Evolutionary conservation across 2,797 vertebrate species (phyloP), one percentile per base, ranked within the genome.

Genomic region (Xiphophorus birchmanni): DNA sequence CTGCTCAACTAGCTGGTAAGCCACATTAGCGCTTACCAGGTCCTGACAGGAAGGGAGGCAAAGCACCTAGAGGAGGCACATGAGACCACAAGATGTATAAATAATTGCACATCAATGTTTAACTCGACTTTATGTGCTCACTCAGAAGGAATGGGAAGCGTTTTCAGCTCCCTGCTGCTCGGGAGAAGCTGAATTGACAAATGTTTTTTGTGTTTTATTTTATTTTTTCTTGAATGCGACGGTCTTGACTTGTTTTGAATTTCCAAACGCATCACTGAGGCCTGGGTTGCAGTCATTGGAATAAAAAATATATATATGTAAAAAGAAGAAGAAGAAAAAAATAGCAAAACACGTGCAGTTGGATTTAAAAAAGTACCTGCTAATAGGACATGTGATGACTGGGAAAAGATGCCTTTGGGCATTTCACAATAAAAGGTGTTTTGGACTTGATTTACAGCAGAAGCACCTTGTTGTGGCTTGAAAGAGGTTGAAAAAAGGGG

Each of bases 31-130:
- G 10, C 77, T 40, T 40, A 40, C 37, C 37, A 40, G 63, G 78
- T 60, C 37, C 81, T 13, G 13, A 5, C 10, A 29, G 74, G 77
- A 84, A 29, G 63, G 65, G 8, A 56, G 75, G 73, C 74, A 77
- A 79, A 42, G 76, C 35, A 32, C 77, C 65, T 65, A 79, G 21
- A 80, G 80, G 73, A 88, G 82, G 74, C 90, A 82, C 73, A 74
- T 65, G 90, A 90, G 87, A 83, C 80, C 74, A 56, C 76, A 85
- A 78, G 74, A 88, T 90, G 85, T 90, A 90, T 90, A 88, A 93
- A 90, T 93, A 80, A 91, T 86, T 83, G 79, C 58, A 73, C 89
- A 89, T 93, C 74, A 92, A 92, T 87, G 87, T 91, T 94, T 90
- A 82, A 94, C 73, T 85, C 44, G 23, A n/a, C 72, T 90, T 91